These are phyloP conservation scores for Pseudachorutes palmiensis DNA, from an alignment of 1,140 invertebrate species.

Conservation along the genomic window DNA sequence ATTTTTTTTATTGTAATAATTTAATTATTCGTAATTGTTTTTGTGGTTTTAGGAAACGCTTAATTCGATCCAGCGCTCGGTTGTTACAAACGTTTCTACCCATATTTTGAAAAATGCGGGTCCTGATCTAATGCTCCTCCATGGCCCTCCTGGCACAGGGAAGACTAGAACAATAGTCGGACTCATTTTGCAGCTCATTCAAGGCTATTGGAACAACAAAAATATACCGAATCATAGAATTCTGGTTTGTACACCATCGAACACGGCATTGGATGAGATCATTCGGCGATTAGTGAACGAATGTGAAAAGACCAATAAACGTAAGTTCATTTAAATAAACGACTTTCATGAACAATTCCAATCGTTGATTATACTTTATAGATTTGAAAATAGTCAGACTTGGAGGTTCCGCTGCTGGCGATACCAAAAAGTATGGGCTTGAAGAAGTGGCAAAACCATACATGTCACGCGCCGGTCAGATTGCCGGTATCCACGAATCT, in stretches of 20 bases:
- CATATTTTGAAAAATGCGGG: neutral
- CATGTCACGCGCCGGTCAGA: neutral
- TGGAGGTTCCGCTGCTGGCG: neutral
- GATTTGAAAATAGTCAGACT: neutral
- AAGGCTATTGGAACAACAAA: neutral
- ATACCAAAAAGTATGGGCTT: neutral
- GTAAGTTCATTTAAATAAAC: slow-evolving; percentile 1
- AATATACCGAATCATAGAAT: slow-evolving; percentile 17
- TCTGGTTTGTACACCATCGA: slow-evolving; percentile 33
- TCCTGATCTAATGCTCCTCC: slow-evolving; percentile 28
- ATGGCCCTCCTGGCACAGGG: slow-evolving; percentile 35
- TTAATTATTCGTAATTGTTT: neutral
- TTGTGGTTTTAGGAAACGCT: slow-evolving; percentile 1
- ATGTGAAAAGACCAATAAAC: slow-evolving; percentile 3
- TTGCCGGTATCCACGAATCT: neutral
- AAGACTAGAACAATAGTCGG: slow-evolving; percentile 33
- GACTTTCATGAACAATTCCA: neutral
- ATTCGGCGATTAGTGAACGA: slow-evolving; percentile 16
- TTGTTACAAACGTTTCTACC: slow-evolving; percentile 7
- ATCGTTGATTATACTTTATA: neutral
- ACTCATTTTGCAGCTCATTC: slow-evolving; percentile 23
- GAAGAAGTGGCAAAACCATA: neutral
- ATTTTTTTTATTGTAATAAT: neutral
- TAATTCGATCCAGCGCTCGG: slow-evolving; percentile 12
- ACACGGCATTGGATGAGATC: slow-evolving; percentile 35